phyloP scores from a whole-genome alignment of 2,113 vertebrate species.

The Oreotrochilus melanogaster region DNA sequence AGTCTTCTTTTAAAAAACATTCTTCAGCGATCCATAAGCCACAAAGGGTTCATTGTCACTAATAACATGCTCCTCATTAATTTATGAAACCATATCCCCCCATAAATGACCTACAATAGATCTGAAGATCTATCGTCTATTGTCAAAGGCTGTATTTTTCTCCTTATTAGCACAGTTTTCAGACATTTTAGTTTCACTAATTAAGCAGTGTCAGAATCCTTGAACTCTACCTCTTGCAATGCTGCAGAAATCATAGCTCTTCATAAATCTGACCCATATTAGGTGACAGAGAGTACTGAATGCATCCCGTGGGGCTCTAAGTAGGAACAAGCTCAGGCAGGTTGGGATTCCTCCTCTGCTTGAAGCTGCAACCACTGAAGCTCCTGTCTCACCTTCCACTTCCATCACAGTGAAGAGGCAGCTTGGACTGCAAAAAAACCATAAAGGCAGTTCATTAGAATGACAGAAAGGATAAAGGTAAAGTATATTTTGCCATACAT shows the following conservation, averaged over 20 bases:
- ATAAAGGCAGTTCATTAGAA: not conserved
- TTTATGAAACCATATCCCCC: not conserved
- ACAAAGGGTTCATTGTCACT: conserved; percentile 37
- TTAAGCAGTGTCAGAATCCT: not conserved
- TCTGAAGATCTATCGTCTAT: not conserved
- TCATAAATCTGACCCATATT: not conserved
- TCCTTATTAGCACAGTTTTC: conserved; percentile 12
- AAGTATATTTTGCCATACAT: not conserved
- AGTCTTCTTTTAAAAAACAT: conserved; percentile 22
- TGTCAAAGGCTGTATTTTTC: not conserved
- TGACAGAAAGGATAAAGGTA: not conserved
- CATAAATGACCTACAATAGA: not conserved
- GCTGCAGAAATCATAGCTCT: not conserved
- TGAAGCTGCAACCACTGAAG: not conserved
- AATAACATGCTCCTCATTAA: conserved; percentile 23
- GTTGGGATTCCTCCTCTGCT: not conserved
- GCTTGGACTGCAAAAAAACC: not conserved
- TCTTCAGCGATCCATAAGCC: not conserved
- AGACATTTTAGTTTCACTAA: not conserved
- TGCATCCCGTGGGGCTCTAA: not conserved
- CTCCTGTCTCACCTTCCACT: not conserved
- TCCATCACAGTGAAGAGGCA: not conserved
- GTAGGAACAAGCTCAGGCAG: not conserved
- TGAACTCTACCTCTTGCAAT: not conserved
- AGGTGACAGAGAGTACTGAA: not conserved